These are phyloP conservation scores for Bombus picipes DNA, from an alignment of 1,140 invertebrate genomes.

Conservation along the genomic window DNA sequence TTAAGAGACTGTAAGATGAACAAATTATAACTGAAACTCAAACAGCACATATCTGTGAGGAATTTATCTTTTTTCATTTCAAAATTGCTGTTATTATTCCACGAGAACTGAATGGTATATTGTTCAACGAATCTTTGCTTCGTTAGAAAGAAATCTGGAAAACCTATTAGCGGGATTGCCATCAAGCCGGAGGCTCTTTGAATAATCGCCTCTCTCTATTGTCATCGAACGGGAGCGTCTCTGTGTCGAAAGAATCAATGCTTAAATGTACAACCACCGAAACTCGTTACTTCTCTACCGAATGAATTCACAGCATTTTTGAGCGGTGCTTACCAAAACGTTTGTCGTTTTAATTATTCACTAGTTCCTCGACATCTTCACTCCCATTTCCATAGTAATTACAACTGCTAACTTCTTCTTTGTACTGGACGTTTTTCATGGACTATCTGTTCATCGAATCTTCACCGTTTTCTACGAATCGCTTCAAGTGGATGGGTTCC, in stretches of 20 bases:
- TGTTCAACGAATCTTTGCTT: background rate
- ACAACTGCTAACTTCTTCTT: background rate
- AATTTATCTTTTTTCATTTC: no score
- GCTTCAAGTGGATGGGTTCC: background rate
- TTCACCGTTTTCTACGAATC: background rate
- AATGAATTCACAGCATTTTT: slow-evolving; percentile 28
- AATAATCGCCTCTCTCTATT: slow-evolving; percentile 19
- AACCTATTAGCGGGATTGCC: slow-evolving; percentile 11
- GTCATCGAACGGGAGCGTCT: slow-evolving; percentile 1
- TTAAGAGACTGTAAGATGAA: background rate
- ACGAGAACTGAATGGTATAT: background rate
- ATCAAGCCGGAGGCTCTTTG: background rate
- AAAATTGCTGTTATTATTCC: background rate
- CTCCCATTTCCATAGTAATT: slow-evolving; percentile 52
- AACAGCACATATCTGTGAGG: no score
- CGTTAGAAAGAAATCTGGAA: background rate
- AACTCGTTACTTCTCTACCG: slow-evolving; percentile 36
- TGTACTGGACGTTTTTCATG: background rate
- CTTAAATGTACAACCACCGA: slow-evolving; percentile 50
- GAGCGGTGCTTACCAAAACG: slow-evolving; percentile 34
- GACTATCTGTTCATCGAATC: background rate
- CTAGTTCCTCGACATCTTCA: slow-evolving; percentile 32
- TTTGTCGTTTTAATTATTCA: slow-evolving; percentile 61
- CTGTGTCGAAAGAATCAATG: slow-evolving; percentile 48
- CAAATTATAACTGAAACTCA: background rate